These are phyloP conservation scores for Eulemur coronatus DNA, from an alignment of 2,797 vertebrate species.

Conservation along the genomic window DNA sequence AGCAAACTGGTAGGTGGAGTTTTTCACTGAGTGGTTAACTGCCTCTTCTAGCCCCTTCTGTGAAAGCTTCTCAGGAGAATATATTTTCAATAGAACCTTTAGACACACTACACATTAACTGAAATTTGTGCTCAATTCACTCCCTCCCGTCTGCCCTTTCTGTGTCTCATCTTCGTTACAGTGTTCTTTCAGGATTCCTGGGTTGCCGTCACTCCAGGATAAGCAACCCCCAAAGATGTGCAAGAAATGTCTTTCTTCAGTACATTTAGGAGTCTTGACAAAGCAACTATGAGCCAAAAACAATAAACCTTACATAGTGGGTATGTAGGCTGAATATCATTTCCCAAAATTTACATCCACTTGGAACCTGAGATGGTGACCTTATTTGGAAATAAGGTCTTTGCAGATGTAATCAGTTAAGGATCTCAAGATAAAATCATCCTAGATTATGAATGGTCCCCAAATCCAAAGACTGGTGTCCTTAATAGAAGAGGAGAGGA, in stretches of 20 bases:
- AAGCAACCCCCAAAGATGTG: background rate
- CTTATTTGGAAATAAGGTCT: background rate
- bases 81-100: background rate
- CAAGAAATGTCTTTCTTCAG: background rate
- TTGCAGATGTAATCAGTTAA: background rate
- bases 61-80: slow-evolving; percentile 10
- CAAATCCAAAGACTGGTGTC: background rate
- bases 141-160: background rate
- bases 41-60: background rate
- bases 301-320: background rate
- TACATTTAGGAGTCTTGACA: background rate
- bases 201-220: background rate
- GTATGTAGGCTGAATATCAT: background rate
- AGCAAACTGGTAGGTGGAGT: slow-evolving; percentile 52
- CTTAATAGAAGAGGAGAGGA: background rate
- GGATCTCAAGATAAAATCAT: background rate
- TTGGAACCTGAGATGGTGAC: background rate
- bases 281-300: background rate
- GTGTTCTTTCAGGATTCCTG: background rate
- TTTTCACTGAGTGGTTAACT: slow-evolving; percentile 17
- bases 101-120: slow-evolving; percentile 23
- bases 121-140: background rate
- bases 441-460: background rate
- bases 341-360: background rate
- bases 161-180: background rate